Evolutionary conservation across 2,888 invertebrate species (phyloP).

Genomic region (Apomyelois bistriatella): DNA sequence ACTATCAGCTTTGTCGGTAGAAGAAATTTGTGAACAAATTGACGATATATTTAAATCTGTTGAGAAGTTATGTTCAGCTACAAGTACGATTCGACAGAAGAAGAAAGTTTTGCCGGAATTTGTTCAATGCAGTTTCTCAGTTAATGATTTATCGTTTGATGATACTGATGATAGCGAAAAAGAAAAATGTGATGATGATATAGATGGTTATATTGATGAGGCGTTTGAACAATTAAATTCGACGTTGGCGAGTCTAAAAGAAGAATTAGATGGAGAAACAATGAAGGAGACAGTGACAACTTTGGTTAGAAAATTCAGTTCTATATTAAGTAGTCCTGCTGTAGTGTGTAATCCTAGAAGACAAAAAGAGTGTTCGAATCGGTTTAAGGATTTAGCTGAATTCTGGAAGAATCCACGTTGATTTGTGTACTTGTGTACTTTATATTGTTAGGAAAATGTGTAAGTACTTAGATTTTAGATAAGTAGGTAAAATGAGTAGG

Average conservation of each 20-base stretch:
- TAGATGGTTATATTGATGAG: constrained; percentile 62
- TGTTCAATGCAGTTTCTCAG: constrained; percentile 61
- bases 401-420: constrained; percentile 53
- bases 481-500: background rate
- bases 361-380: constrained; percentile 48
- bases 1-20: constrained; percentile 57
- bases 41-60: constrained; percentile 67
- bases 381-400: constrained; percentile 59
- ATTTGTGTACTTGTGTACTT: constrained; percentile 12
- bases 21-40: constrained; percentile 60
- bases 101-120: constrained; percentile 41
- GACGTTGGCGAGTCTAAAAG: constrained; percentile 38
- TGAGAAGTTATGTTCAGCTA: constrained; percentile 53
- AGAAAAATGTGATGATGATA: constrained; percentile 42
- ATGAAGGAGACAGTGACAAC: constrained; percentile 57
- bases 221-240: constrained; percentile 55
- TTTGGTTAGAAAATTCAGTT: constrained; percentile 58
- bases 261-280: constrained; percentile 31
- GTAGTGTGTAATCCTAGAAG: constrained; percentile 47
- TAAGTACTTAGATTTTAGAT: background rate
- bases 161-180: constrained; percentile 42
- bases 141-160: constrained; percentile 55
- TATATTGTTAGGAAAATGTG: background rate
- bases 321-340: constrained; percentile 44
- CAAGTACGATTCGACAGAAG: constrained; percentile 44